Evolutionary conservation across 2,113 vertebrate species (phyloP).

Genomic region (Halcyon senegalensis): DNA sequence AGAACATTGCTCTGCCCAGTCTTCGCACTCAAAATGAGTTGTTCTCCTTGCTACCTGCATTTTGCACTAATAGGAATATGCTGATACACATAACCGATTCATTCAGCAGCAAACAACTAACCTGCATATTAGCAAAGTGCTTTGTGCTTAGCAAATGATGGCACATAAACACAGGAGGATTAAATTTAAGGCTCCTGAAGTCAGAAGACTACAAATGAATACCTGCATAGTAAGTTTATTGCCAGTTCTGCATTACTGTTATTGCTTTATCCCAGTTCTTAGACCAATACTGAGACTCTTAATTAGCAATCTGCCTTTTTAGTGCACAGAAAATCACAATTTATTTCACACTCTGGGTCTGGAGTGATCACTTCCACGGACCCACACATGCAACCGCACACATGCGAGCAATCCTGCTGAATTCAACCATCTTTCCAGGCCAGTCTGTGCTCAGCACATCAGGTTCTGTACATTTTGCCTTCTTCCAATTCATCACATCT

Average conservation of each 20-base stretch:
- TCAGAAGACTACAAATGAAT: neutral
- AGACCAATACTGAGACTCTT: neutral
- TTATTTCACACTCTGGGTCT: neutral
- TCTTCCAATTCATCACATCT: neutral
- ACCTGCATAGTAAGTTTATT: neutral
- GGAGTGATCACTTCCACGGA: neutral
- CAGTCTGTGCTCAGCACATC: neutral
- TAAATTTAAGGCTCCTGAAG: neutral
- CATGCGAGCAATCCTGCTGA: rapidly evolving
- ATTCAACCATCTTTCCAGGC: neutral
- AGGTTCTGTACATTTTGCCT: neutral
- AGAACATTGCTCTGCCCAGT: neutral
- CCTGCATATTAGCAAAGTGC: neutral
- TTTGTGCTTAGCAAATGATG: rapidly evolving
- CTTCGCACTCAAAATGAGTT: neutral
- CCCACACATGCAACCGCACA: neutral
- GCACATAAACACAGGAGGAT: rapidly evolving
- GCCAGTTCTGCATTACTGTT: neutral
- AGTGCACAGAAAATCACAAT: neutral
- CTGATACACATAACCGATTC: neutral
- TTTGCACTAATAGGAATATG: rapidly evolving
- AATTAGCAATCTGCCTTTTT: neutral
- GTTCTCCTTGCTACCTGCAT: neutral
- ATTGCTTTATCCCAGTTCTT: neutral
- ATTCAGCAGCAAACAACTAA: neutral